Evolutionary conservation across 2,797 vertebrate genomes (phyloP), one percentile per base, ranked within the genome.

Genomic region (Gambelia wislizenii): DNA sequence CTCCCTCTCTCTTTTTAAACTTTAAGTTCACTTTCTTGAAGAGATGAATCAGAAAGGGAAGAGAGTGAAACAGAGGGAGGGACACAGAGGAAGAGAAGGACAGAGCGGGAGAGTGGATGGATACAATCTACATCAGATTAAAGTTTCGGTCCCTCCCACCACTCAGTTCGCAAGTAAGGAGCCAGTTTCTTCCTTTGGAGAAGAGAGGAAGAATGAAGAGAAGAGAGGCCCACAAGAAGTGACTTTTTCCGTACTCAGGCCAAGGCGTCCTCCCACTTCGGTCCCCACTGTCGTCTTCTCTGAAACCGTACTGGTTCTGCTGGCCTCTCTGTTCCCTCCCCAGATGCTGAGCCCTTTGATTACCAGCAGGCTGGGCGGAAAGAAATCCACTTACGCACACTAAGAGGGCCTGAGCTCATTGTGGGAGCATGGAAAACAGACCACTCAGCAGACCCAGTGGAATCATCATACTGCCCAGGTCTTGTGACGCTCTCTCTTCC

Each of bases 161-260:
- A 95, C 97, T 97, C 97, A 97, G 98, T 96, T 95, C 96, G 92
- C 93, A 13, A 86, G 49, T 67, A 44, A 91, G 94, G 95, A 96
- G 95, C 97, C 93, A 91, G 95, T 96, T 95, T 94, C 94, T 96
- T 94, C 94, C 72, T 89, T 95, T 94, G 93, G 95, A 94, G 30
- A 85, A 95, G 97, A 56, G 97, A 97, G 98, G 97, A 98, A 98
- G 98, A 59, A 30, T 44, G 7, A 98, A 98, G 95, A 97, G 93
- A 96, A 95, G 95, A 96, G 94, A 93, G 92, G 93, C 36, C 56
- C 69, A 30, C 9, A 33, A 67, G 30, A 33, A 67, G 30, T 13
- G 64, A 67, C 64, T 64, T 64, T 30, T 1, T 13, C 56, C 16
- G 36, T 33, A 33, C 39, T 61, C 56, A 30, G 80, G 56, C 7